Percentiles rank a stretch among this genome's conserved stretches.
Conservation (phyloP, 2,113 vertebrate genomes). For the Columba janthina region DNA sequence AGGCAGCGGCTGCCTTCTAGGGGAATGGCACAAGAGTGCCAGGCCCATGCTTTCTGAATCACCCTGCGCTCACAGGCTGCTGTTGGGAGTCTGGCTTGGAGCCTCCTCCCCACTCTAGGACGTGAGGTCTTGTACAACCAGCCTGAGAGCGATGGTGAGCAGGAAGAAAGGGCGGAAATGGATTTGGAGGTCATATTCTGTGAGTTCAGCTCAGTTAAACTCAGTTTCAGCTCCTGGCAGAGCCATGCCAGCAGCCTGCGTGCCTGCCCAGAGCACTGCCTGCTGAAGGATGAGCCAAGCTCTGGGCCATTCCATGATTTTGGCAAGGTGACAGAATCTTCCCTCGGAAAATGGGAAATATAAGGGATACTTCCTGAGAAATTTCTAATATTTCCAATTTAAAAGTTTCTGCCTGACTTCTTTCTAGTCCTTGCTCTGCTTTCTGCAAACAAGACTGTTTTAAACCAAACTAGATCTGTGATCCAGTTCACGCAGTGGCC, state of each 20-base stretch:
- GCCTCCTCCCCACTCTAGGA: background rate
- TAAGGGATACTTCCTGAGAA: background rate
- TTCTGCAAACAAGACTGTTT: background rate
- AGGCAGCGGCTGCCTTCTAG: background rate
- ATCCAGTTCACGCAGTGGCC: background rate
- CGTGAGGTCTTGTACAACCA: background rate
- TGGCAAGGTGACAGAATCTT: background rate
- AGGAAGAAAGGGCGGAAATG: background rate
- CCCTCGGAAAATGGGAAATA: background rate
- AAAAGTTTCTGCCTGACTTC: background rate
- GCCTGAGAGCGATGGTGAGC: fast-evolving
- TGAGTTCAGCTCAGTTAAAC: background rate
- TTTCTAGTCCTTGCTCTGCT: background rate
- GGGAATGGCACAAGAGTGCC: background rate
- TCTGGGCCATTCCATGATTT: background rate
- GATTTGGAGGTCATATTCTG: background rate
- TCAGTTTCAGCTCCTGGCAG: background rate
- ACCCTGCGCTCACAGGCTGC: background rate
- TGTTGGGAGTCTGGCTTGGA: background rate
- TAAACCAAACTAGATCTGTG: background rate
- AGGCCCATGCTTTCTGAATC: background rate
- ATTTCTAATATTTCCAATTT: background rate
- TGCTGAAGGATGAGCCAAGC: background rate
- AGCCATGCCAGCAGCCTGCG: fast-evolving
- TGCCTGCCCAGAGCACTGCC: background rate